Evolutionary conservation across 2,113 vertebrate species (phyloP).

Genomic region (Strigops habroptila): DNA sequence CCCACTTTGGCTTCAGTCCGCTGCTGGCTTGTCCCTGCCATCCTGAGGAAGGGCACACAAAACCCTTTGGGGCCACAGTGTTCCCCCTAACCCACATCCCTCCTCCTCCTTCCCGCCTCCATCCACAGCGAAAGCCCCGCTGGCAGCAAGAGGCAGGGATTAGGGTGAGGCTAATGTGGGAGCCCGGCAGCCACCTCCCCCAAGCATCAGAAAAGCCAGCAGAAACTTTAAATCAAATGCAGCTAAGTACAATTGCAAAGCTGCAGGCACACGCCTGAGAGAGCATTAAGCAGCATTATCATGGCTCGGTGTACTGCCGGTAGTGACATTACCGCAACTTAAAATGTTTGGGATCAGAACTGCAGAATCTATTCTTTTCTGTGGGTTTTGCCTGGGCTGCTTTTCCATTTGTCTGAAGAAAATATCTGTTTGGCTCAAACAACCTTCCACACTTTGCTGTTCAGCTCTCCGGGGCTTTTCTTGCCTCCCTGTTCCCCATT

Average conservation of each 20-base stretch:
- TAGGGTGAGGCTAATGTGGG: not conserved
- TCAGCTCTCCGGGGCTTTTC: not conserved
- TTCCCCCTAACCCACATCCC: not conserved
- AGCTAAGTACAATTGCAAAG: not conserved
- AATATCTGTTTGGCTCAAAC: not conserved
- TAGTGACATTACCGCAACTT: slow-evolving; percentile 1
- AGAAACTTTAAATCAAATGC: not conserved
- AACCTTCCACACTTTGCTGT: not conserved
- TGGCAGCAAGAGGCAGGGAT: not conserved
- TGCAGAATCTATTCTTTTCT: not conserved
- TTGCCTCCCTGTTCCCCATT: not conserved
- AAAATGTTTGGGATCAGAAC: not conserved
- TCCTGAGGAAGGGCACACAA: not conserved
- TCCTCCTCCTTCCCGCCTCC: not conserved
- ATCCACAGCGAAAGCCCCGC: not conserved
- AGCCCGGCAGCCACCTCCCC: not conserved
- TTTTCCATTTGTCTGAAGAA: not conserved
- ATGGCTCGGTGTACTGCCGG: not conserved
- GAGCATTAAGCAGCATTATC: slow-evolving; percentile 30
- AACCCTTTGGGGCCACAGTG: not conserved
- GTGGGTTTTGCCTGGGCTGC: not conserved
- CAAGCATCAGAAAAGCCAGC: not conserved
- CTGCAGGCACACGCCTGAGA: not conserved
- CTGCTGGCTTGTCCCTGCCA: not conserved
- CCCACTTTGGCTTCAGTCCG: not conserved